Conservation (phyloP, 2,113 vertebrate genomes). For the Caranx melampygus region DNA sequence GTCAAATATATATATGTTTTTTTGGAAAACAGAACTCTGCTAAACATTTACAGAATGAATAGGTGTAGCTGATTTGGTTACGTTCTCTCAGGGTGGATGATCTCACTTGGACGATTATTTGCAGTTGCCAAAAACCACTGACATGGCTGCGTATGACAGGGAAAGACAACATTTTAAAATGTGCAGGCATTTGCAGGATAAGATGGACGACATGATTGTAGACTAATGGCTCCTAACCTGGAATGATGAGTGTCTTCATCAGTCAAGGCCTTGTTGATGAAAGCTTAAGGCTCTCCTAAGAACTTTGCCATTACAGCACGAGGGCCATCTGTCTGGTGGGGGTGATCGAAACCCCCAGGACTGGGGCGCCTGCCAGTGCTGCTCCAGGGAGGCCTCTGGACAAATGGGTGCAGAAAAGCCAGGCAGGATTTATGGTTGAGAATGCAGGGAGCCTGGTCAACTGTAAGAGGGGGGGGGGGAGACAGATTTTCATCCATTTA, state of each 20-base stretch:
- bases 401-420: constrained; percentile 64
- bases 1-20: constrained; percentile 15
- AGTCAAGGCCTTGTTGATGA: constrained; percentile 71
- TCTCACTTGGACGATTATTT: constrained; percentile 14
- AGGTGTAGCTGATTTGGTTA: background rate
- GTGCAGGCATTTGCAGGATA: constrained; percentile 38
- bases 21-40: constrained; percentile 19
- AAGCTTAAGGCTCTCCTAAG: constrained; percentile 73
- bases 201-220: constrained; percentile 42
- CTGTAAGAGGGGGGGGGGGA: constrained; percentile 64
- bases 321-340: constrained; percentile 74
- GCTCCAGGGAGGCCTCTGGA: constrained; percentile 59
- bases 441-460: constrained; percentile 60
- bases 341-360: constrained; percentile 63
- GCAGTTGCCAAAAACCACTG: constrained; percentile 27
- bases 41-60: constrained; percentile 11
- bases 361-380: constrained; percentile 67
- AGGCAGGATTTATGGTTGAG: constrained; percentile 70
- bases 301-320: constrained; percentile 68
- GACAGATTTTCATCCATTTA: constrained; percentile 71
- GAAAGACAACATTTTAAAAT: constrained; percentile 16
- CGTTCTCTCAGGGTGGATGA: constrained; percentile 2
- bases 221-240: constrained; percentile 51
- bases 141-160: constrained; percentile 13
- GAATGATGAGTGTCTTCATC: constrained; percentile 59